Percentiles rank a stretch among this genome's conserved stretches.
These are phyloP conservation scores for Diplolepis rosae DNA, from an alignment of 2,888 invertebrate species.

Conservation along the genomic window DNA sequence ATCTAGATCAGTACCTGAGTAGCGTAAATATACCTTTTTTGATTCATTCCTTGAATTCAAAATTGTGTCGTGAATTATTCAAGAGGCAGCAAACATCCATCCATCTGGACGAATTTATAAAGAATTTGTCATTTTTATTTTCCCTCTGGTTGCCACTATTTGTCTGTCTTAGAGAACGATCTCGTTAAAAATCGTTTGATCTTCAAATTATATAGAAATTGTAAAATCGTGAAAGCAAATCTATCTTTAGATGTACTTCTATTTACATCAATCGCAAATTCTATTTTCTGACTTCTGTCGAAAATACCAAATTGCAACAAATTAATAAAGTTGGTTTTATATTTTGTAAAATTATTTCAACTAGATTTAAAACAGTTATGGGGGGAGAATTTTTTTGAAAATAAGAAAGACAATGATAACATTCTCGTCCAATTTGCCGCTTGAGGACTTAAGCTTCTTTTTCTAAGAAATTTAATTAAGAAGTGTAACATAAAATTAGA, in stretches of 20 bases:
- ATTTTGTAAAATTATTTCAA: no score
- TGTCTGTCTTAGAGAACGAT: background rate
- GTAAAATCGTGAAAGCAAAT: background rate
- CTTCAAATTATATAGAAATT: background rate
- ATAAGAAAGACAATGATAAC: no score
- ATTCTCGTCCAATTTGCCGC: no score
- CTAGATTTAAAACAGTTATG: no score
- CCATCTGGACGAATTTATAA: slow-evolving; percentile 25
- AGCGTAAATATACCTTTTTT: slow-evolving; percentile 30
- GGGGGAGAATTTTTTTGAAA: no score
- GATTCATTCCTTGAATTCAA: slow-evolving; percentile 41
- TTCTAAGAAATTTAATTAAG: no score
- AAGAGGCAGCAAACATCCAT: slow-evolving; percentile 31
- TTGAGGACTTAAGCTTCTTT: no score
- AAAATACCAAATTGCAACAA: background rate
- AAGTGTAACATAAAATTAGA: no score
- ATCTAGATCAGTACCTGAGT: slow-evolving; percentile 25
- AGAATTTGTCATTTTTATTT: slow-evolving; percentile 23
- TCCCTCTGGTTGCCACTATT: background rate
- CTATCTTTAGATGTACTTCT: background rate
- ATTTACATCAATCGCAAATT: background rate
- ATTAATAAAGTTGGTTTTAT: no score
- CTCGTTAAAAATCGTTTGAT: background rate
- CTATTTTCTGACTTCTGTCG: background rate
- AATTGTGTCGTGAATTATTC: slow-evolving; percentile 47